Base-by-base conservation (phyloP, 2,797 vertebrate genomes). In the Sandelia bainsii region DNA sequence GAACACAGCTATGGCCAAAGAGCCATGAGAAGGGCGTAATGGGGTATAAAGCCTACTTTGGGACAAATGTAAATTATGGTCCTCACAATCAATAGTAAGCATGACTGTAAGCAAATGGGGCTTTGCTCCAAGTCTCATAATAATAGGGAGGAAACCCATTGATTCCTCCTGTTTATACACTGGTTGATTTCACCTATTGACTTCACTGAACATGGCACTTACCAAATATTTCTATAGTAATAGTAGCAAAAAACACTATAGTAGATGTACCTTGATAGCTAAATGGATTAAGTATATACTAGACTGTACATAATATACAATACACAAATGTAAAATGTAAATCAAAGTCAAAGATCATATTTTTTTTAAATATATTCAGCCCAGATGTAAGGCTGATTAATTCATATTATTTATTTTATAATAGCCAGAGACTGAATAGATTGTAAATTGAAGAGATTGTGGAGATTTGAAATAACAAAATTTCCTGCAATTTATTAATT, bases 51-150 rank as follows among this genome's bases (percentile, higher is more conserved):
- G 88, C 89, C 89, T 88, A 83, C 91, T 92, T 88, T 91, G 81
- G 92, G 84, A 93, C 84, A 88, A 89, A 91, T 87, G 91, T 90
- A 90, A 93, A 92, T 93, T 81, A 93, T 85, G 66, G 85, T 66
- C 77, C 72, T 60, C 59, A 59, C 75, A 77, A 93, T 94, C 92
- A 87, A 94, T 93, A 89, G 80, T 61, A 77, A 84, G 90, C 83
- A 88, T 85, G 88, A 89, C 71, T 85, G 85, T 87, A 91, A 91
- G 80, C 83, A 84, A 86, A 87, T 90, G 79, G 72, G 76, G 83
- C 89, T 85, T 80, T 84, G 80, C 83, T 84, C 79, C 66, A 81
- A 68, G 86, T 87, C 76, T 80, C 69, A 79, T 86, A 82, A 87
- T 70, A 86, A 85, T 64, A 79, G 65, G 66, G 71, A 82, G 80